These are phyloP conservation scores for Tuta absoluta DNA, from an alignment of 2,888 invertebrate genomes.

Conservation along the genomic window DNA sequence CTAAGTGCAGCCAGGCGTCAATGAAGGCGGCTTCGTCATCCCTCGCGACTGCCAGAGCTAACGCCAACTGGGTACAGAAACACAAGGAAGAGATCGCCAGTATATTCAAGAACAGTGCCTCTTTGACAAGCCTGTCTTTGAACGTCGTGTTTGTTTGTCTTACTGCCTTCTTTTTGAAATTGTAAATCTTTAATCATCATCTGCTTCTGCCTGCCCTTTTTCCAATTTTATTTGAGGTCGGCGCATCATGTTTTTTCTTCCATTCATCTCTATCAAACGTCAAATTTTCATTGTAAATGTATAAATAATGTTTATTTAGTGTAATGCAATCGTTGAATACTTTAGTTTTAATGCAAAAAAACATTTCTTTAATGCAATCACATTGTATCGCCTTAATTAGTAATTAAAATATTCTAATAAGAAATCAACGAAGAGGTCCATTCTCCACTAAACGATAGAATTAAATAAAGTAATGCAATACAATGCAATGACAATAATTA, in stretches of 20 bases:
- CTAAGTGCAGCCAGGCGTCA: slow-evolving; percentile 48
- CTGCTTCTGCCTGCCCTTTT: neutral
- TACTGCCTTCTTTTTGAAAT: neutral
- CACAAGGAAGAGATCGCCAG: slow-evolving; percentile 55
- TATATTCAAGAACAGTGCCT: slow-evolving; percentile 46
- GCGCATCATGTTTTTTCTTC: too few species aligned
- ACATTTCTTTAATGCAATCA: too few species aligned
- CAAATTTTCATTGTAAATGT: too few species aligned
- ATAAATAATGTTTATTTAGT: too few species aligned
- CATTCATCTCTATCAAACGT: too few species aligned
- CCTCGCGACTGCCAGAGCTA: slow-evolving; percentile 43
- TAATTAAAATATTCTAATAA: too few species aligned
- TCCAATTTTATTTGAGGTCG: neutral
- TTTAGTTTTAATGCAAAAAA: too few species aligned
- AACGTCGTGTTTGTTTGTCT: neutral
- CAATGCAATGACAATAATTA: neutral
- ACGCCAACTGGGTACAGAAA: slow-evolving; percentile 53
- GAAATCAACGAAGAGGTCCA: neutral
- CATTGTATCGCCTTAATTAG: too few species aligned
- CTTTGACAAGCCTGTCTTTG: slow-evolving; percentile 42
- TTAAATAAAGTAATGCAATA: neutral
- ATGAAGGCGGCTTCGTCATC: slow-evolving; percentile 44
- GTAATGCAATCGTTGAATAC: too few species aligned
- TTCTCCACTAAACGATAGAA: slow-evolving; percentile 4
- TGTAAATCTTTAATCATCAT: neutral